Conservation (phyloP, 1,140 invertebrate species). For the Zaprionus camerounensis region DNA sequence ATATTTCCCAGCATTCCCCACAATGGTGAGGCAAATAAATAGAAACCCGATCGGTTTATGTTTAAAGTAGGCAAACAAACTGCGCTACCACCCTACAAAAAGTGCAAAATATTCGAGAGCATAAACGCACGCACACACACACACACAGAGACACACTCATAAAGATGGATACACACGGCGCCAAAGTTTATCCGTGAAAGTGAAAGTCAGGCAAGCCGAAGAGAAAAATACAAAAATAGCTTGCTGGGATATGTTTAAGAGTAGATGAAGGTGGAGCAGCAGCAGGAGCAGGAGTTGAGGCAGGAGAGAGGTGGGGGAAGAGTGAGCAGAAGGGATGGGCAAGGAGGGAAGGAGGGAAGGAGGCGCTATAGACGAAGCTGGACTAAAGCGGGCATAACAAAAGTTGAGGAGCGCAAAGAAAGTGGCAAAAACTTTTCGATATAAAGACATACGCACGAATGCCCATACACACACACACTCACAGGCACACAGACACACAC, state of each 20-base stretch:
- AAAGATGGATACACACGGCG: conserved; percentile 3
- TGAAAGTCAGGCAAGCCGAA: conserved; percentile 54
- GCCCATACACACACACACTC: conserved; percentile 30
- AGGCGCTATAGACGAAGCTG: neutral
- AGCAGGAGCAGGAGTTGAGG: neutral
- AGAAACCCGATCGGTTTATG: conserved; percentile 68
- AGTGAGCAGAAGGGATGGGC: neutral
- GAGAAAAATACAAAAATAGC: conserved; percentile 60
- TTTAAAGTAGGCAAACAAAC: conserved; percentile 72
- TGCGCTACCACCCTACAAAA: conserved; percentile 15
- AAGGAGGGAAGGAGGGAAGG: no score
- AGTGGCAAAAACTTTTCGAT: conserved; percentile 79
- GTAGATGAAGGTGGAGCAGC: neutral
- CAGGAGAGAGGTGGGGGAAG: neutral
- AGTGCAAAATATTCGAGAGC: conserved; percentile 62
- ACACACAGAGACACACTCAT: neutral
- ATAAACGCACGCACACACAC: conserved; percentile 23
- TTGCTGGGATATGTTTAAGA: conserved; percentile 11
- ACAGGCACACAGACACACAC: conserved; percentile 11
- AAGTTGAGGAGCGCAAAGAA: conserved; percentile 74
- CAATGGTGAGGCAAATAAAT: conserved; percentile 40
- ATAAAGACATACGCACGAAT: conserved; percentile 79
- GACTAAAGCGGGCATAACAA: conserved; percentile 77
- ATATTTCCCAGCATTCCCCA: conserved; percentile 38
- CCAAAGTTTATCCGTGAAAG: conserved; percentile 40